Evolutionary conservation across 2,113 vertebrate genomes (phyloP), one percentile per base, ranked within the genome.

Genomic region (Notarius lentiginosus): DNA sequence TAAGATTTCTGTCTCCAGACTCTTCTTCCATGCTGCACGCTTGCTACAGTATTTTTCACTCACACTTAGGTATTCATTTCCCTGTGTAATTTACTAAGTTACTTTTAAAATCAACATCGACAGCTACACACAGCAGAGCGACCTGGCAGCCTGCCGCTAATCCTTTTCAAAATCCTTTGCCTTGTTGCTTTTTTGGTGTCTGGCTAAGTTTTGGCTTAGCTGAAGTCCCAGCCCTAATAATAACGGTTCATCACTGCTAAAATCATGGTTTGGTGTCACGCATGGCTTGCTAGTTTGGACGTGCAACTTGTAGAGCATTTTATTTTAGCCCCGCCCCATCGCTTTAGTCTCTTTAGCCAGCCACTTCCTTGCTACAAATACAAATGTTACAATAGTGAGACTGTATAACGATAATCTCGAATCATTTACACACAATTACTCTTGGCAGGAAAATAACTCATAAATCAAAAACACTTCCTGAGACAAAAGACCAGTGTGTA

Each of bases 401-500:
- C 15, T 53, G 24, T 27, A 7, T 77, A 27, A 7, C 15, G 22
- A 77, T 53, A 24, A 27, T 17, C 24, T 27, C 51, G 30, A 56
- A 7, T 24, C 24, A 30, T 17, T 79, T 79, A 58, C 55, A 58
- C 53, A 18, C n/a, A 56, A 30, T 10, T 27, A 17, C 53, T 9
- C n/a, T 20, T 18, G 27, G 27, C 56, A 80, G 5, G 56, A 60
- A 60, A 41, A 61, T n/a, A 30, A 76, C 47, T 55, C 51, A 79
- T 79, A 9, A 27, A 55, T 55, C 75, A 34, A 14, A 41, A 82
- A 76, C 11, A 18, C 77, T 30, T 24, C 73, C 20, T 63, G 12
- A 63, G 18, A 49, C 76, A 73, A 70, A 53, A 60, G 51, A 47
- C 47, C 41, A 84, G 58, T 56, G 75, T 84, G 75, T 63, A 65